Evolutionary conservation across 2,797 vertebrate species (phyloP), one percentile per base, ranked within the genome.

Genomic region (Cryptoprocta ferox): DNA sequence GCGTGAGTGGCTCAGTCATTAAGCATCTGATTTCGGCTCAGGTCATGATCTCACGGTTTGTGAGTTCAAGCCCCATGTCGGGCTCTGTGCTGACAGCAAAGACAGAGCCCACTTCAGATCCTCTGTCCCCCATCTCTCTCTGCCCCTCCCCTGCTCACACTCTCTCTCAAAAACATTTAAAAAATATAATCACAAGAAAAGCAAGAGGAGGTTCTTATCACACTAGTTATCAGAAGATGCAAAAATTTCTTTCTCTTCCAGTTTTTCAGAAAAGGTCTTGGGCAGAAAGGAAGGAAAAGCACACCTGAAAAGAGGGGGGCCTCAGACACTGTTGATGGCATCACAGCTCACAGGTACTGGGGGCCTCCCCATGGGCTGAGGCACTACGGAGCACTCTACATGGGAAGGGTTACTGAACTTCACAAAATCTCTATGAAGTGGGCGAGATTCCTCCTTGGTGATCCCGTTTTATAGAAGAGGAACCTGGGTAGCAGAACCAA

Each of bases 371-470:
- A 18, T 0, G 0, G 0, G 24, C 35, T 45, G 35, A 15, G 2
- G 14, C 9, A 26, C 1, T 24, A 18, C 61, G 2, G 15, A 10
- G 1, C 11, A 2, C 14, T 71, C 42, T 19, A 7, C 7, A 0
- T 4, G 12, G 13, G 16, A 26, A 42, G 18, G 39, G 26, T 73
- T 30, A 65, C 2, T 0, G 45, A 87, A 30, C 37, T 6, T 59
- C 88, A 84, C 26, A n/a, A 59, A 32, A 81, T 24, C 18, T 66
- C 83, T 50, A 3, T 0, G 21, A 88, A 65, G 65, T 11, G n/a
- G 32, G 56, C 50, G 37, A 2, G 10, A 50, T 59, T 37, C 28
- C 39, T 16, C 35, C 32, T 48, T 48, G 7, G 9, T 13, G 3
- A 30, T 50, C n/a, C 24, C 26, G 19, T 37, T n/a, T 84, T n/a